Percentiles rank a stretch among this genome's conserved stretches.
These are phyloP conservation scores for Matsumurasca onukii DNA, from an alignment of 1,140 invertebrate genomes.

Conservation along the genomic window DNA sequence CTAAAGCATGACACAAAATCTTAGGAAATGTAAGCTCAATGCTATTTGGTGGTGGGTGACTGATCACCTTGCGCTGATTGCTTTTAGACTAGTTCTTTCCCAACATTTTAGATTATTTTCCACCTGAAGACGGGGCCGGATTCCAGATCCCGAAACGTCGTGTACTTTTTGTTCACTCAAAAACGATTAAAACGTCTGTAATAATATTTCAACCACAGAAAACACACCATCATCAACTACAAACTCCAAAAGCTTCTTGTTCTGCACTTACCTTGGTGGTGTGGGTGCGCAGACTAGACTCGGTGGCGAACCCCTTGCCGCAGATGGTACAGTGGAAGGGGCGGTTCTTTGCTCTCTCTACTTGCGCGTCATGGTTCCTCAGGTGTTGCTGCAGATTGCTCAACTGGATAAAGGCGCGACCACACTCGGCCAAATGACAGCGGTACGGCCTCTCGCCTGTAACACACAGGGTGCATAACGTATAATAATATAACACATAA, in stretches of 20 bases:
- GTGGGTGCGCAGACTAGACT: constrained; percentile 91
- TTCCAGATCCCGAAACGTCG: too few species aligned
- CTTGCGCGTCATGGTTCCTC: constrained; percentile 93
- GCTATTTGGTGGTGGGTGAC: too few species aligned
- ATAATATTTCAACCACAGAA: not conserved
- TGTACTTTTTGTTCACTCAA: too few species aligned
- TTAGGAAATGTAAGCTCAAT: too few species aligned
- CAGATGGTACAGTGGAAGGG: constrained; percentile 96
- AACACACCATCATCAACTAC: not conserved
- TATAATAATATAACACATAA: too few species aligned
- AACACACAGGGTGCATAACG: too few species aligned
- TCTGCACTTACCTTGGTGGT: constrained; percentile 85
- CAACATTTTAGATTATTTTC: too few species aligned
- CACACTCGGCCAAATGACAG: constrained; percentile 93
- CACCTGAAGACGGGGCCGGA: too few species aligned
- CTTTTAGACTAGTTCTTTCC: too few species aligned
- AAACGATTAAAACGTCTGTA: too few species aligned
- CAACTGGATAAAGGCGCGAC: constrained; percentile 94
- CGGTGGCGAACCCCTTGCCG: constrained; percentile 94
- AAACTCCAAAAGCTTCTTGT: not conserved
- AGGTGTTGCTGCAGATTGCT: constrained; percentile 97
- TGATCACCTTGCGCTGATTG: too few species aligned
- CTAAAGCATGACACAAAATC: too few species aligned
- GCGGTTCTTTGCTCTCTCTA: constrained; percentile 91
- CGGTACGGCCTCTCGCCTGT: constrained; percentile 95